Conservation (phyloP, 2,113 vertebrate species). For the Odocoileus hemionus region DNA sequence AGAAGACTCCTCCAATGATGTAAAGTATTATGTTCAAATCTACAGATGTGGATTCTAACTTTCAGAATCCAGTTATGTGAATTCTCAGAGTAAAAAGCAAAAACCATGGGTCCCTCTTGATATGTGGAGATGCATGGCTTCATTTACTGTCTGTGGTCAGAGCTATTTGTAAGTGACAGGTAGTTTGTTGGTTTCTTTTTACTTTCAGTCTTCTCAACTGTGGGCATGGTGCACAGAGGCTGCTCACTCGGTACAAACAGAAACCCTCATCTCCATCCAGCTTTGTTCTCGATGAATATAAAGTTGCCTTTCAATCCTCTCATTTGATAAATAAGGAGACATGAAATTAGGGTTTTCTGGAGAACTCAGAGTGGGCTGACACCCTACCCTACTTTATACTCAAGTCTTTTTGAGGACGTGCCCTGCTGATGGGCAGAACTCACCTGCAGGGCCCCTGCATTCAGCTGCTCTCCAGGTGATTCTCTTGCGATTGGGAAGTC, state of each 20-base stretch:
- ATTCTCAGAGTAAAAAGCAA: neutral
- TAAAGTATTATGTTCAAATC: neutral
- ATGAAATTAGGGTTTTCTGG: neutral
- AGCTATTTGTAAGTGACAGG: neutral
- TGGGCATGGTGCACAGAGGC: neutral
- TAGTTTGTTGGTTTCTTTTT: neutral
- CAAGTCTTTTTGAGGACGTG: neutral
- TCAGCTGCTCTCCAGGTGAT: too few species aligned
- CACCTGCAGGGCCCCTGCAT: fast-evolving
- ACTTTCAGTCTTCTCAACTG: neutral
- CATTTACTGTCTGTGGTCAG: neutral
- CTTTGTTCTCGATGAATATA: neutral
- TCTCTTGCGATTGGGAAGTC: neutral
- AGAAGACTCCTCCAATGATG: neutral
- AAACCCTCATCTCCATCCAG: neutral
- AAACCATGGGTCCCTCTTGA: neutral
- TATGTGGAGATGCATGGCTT: neutral
- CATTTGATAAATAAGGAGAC: neutral
- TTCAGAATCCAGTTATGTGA: neutral
- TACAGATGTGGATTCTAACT: neutral
- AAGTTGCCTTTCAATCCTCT: neutral
- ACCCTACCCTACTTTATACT: fast-evolving
- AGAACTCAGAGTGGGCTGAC: neutral
- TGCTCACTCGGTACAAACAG: neutral
- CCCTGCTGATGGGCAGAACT: fast-evolving